These are phyloP conservation scores for Andrena bucephala DNA, from an alignment of 2,888 invertebrate species.

Conservation along the genomic window DNA sequence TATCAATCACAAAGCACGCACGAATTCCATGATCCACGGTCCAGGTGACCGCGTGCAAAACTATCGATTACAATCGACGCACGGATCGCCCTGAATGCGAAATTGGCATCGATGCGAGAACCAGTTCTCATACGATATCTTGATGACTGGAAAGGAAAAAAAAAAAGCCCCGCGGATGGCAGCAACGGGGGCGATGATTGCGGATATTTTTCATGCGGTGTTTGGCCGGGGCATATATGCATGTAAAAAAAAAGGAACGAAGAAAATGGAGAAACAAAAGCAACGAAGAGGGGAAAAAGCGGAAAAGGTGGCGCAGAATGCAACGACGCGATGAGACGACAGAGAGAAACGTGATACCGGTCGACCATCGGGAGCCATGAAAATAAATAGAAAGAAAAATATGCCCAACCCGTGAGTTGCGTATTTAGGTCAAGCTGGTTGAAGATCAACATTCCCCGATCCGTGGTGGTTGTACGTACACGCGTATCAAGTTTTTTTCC, in stretches of 20 bases:
- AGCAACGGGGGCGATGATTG: conserved; percentile 36
- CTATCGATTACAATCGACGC: conserved; percentile 78
- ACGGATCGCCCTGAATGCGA: conserved; percentile 53
- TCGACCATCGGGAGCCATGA: conserved; percentile 44
- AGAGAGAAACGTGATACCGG: conserved; percentile 58
- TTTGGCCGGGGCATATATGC: conserved; percentile 13
- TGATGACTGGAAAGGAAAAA: conserved; percentile 53
- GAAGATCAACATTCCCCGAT: conserved; percentile 48
- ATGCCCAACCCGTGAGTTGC: conserved; percentile 43
- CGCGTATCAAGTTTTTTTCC: conserved; percentile 57
- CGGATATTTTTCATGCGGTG: conserved; percentile 32
- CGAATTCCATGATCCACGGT: conserved; percentile 50
- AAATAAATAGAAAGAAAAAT: conserved; percentile 68
- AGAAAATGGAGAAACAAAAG: conserved; percentile 30
- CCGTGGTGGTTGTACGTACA: conserved; percentile 23
- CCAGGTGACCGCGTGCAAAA: conserved; percentile 69
- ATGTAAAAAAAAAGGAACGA: background rate
- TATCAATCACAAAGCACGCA: conserved; percentile 63
- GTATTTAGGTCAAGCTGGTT: conserved; percentile 64
- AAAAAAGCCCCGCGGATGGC: conserved; percentile 14
- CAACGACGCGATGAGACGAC: conserved; percentile 34
- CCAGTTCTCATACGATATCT: conserved; percentile 73
- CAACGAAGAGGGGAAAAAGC: conserved; percentile 7
- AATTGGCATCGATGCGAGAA: conserved; percentile 71
- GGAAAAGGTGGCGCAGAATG: conserved; percentile 13